A percentile compares a stretch with the other conserved stretches of the same genome.
These are phyloP conservation scores for Cerceris rybyensis DNA, from an alignment of 2,888 invertebrate species.

Conservation along the genomic window DNA sequence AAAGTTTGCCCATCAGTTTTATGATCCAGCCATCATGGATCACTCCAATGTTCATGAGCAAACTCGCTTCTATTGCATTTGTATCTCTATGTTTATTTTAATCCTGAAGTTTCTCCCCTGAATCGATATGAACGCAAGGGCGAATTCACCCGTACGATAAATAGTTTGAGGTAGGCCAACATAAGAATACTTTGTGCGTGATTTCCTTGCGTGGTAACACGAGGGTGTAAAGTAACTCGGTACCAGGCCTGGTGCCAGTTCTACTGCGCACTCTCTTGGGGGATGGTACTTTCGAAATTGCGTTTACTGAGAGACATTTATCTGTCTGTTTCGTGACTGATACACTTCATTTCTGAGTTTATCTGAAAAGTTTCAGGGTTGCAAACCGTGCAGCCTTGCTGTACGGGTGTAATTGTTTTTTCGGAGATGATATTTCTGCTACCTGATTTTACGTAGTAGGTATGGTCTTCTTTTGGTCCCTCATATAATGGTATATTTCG, in stretches of 20 bases:
- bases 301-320: constrained; percentile 16
- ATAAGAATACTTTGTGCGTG: constrained; percentile 56
- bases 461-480: too few species aligned
- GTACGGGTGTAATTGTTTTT: too few species aligned
- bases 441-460: too few species aligned
- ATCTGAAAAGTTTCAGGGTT: too few species aligned
- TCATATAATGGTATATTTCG: too few species aligned
- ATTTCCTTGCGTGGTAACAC: constrained; percentile 59
- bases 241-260: constrained; percentile 71
- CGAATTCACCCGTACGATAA: constrained; percentile 42
- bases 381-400: too few species aligned
- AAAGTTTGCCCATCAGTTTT: too few species aligned
- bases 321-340: constrained; percentile 17
- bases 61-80: neutral
- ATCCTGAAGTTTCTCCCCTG: constrained; percentile 11
- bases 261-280: constrained; percentile 17
- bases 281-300: constrained; percentile 45
- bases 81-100: constrained; percentile 14
- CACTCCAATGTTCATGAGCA: neutral
- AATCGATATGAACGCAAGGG: constrained; percentile 37
- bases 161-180: constrained; percentile 23
- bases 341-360: neutral
- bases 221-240: constrained; percentile 60
- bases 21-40: too few species aligned
- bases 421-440: too few species aligned